Evolutionary conservation across 2,888 invertebrate species (phyloP).

Genomic region (Endomychus coccineus): DNA sequence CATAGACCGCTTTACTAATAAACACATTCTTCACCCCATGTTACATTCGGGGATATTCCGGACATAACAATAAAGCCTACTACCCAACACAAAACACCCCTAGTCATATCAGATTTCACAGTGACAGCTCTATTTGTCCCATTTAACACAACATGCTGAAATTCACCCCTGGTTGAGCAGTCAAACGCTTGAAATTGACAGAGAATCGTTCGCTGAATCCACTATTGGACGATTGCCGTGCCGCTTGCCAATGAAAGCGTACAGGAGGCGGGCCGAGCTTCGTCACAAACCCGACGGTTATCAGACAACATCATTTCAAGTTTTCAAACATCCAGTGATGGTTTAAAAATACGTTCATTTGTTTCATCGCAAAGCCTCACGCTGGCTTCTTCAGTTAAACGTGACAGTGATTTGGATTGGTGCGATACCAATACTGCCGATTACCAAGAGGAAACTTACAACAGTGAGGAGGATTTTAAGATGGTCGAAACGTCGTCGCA

Average conservation of each 20-base stretch:
- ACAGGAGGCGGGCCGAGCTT: no score
- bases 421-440: conserved; percentile 33
- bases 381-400: conserved; percentile 42
- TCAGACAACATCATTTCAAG: neutral
- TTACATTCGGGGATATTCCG: neutral
- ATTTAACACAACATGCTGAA: conserved; percentile 30
- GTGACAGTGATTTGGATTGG: conserved; percentile 40
- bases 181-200: no score
- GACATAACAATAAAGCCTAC: conserved; percentile 21
- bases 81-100: conserved; percentile 19
- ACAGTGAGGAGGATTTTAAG: conserved; percentile 33
- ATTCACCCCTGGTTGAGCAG: conserved; percentile 12
- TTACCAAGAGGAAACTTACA: conserved; percentile 31
- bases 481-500: conserved; percentile 41
- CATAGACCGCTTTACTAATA: no score
- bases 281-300: no score
- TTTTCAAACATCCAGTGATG: neutral
- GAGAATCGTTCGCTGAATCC: conserved; percentile 15
- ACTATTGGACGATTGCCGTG: neutral
- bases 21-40: conserved; percentile 8
- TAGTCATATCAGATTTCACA: conserved; percentile 39
- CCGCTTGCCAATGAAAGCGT: no score
- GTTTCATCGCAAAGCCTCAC: conserved; percentile 21
- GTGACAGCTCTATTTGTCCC: conserved; percentile 33
- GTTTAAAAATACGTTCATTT: no score